Evolutionary conservation across 2,888 invertebrate genomes (phyloP), one percentile per base, ranked within the genome.

Genomic region (Lasioglossum calceatum): DNA sequence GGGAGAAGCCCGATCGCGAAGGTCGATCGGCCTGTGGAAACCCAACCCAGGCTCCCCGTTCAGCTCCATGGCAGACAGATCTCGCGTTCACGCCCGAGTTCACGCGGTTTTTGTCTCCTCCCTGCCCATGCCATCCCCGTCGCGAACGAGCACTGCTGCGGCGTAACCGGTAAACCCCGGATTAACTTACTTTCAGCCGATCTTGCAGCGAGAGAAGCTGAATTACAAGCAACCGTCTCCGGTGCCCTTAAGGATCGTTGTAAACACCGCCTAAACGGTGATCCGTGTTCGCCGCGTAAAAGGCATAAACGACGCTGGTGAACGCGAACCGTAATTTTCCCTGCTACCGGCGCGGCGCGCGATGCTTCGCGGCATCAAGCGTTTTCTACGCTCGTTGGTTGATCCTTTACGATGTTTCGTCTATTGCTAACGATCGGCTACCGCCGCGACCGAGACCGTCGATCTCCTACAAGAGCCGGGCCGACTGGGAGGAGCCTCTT

Each of bases 241-340:
- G 54, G 70, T 71, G 23, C 80, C 82, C 67, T 79, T n/a, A 36
- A 73, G 79, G 76, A 87, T 84, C 85, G 87, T 54, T 86, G 83
- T 84, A 85, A 90, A 88, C 90, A 84, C 77, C 58, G 85, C 74
- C 83, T 85, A 87, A 90, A 90, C 84, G 88, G 88, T 71, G 84
- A 89, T 89, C 81, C 81, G n/a, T 12, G 81, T 58, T 36, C 67
- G 47, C 61, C 47, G 82, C 86, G 81, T 85, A 90, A 89, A 85
- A 87, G 82, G 85, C 81, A 71, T 82, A 85, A 88, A 90, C 88
- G 85, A 82, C 83, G 36, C 70, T 2, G 54, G 64, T 47, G 50
- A 64, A 27, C 27, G 77, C 58, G 79, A 77, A 75, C 83, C 76
- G 87, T 88, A 90, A 90, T 90, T 88, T 90, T 88, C 87, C 54